Conservation (phyloP, 2,113 vertebrate species). For the Onychostoma macrolepis region DNA sequence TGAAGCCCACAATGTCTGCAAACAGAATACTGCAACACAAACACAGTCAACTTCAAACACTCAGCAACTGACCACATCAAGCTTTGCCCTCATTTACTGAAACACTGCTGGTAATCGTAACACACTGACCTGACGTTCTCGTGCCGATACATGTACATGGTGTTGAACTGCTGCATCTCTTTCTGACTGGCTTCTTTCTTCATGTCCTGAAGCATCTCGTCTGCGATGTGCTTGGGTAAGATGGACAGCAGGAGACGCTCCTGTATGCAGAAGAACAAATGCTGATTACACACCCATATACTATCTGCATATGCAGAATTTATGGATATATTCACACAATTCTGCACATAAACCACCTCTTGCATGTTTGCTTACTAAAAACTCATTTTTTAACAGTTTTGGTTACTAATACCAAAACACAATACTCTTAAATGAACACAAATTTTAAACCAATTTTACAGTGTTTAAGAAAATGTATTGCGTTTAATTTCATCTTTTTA, state of each 20-base stretch:
- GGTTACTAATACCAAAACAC: background rate
- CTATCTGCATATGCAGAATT: background rate
- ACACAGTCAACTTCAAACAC: slow-evolving; percentile 9
- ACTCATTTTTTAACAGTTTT: background rate
- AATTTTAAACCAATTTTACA: too few relatives aligned
- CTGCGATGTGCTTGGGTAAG: slow-evolving; percentile 95
- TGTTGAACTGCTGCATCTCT: slow-evolving; percentile 98
- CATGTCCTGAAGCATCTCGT: slow-evolving; percentile 98
- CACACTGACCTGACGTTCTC: slow-evolving; percentile 81
- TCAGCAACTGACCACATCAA: background rate
- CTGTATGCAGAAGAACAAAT: slow-evolving; percentile 65
- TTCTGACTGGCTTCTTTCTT: slow-evolving; percentile 96
- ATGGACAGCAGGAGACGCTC: slow-evolving; percentile 94
- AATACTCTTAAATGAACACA: background rate
- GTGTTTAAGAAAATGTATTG: too few relatives aligned
- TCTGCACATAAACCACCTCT: background rate
- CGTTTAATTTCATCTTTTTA: too few relatives aligned
- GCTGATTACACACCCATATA: background rate
- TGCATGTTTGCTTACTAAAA: background rate
- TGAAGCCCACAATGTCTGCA: slow-evolving; percentile 95
- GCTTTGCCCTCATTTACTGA: background rate
- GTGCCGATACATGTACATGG: slow-evolving; percentile 98
- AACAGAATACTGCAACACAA: slow-evolving; percentile 87
- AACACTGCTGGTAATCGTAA: background rate
- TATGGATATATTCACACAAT: background rate